phyloP scores from a whole-genome alignment of 2,113 vertebrate genomes.

The Hydrolagus affinis region DNA sequence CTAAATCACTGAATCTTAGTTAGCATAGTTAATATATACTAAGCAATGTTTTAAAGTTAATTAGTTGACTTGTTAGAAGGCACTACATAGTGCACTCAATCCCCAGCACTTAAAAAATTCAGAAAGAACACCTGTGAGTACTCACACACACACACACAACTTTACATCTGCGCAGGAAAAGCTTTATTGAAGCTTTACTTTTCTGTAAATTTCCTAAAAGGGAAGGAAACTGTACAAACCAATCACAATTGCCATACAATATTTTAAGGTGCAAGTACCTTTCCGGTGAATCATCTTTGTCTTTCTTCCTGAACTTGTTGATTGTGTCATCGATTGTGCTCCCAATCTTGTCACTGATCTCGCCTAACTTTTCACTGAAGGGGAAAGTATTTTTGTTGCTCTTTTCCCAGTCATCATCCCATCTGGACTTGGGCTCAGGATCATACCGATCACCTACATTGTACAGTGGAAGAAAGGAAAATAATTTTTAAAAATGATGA shows the following conservation, averaged over 20 bases:
- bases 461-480: constrained; percentile 42
- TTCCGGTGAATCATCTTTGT: constrained; percentile 89
- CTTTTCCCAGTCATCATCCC: constrained; percentile 94
- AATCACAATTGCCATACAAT: background rate
- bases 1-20: too few relatives aligned
- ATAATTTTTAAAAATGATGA: background rate
- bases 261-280: constrained; percentile 43
- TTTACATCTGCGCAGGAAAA: too few relatives aligned
- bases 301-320: constrained; percentile 88
- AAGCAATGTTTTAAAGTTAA: too few relatives aligned
- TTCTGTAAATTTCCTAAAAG: background rate
- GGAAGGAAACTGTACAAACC: background rate
- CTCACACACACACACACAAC: too few relatives aligned
- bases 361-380: constrained; percentile 91
- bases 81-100: too few relatives aligned
- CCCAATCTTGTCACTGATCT: constrained; percentile 94
- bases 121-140: too few relatives aligned
- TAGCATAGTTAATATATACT: too few relatives aligned
- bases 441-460: constrained; percentile 74
- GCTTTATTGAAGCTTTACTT: too few relatives aligned
- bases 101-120: too few relatives aligned
- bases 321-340: constrained; percentile 94
- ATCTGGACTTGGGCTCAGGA: constrained; percentile 73
- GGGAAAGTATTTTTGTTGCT: constrained; percentile 74
- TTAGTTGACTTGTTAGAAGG: too few relatives aligned